These are phyloP conservation scores for Chloroceryle inda DNA, from an alignment of 2,797 vertebrate genomes.

Conservation along the genomic window DNA sequence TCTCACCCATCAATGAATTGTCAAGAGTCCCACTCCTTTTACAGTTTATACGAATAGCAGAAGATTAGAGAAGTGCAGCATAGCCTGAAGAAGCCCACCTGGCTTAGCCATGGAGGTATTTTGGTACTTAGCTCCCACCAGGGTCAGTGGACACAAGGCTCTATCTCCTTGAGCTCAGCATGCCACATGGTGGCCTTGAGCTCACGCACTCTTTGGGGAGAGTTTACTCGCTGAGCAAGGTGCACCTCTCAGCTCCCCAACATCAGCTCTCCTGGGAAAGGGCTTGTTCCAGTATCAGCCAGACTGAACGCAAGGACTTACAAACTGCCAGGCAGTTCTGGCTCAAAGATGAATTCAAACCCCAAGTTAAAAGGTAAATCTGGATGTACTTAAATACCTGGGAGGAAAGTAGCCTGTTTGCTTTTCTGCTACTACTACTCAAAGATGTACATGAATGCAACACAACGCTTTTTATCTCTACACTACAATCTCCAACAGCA, in stretches of 20 bases:
- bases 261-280: background rate
- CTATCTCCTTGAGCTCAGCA: fast-evolving
- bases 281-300: background rate
- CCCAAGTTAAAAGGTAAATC: background rate
- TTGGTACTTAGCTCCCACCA: background rate
- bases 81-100: background rate
- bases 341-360: background rate
- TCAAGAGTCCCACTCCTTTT: background rate
- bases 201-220: background rate
- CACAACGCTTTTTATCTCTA: fast-evolving
- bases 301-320: background rate
- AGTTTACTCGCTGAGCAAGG: fast-evolving
- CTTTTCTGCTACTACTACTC: background rate
- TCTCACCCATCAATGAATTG: background rate
- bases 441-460: background rate
- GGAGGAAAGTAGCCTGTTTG: background rate
- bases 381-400: background rate
- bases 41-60: background rate
- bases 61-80: background rate
- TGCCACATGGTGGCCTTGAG: background rate
- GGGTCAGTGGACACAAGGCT: background rate
- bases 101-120: background rate
- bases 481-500: background rate
- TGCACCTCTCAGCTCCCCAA: background rate
- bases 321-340: background rate